Conservation (phyloP, 2,113 vertebrate species). For the Hiodon tergisus region DNA sequence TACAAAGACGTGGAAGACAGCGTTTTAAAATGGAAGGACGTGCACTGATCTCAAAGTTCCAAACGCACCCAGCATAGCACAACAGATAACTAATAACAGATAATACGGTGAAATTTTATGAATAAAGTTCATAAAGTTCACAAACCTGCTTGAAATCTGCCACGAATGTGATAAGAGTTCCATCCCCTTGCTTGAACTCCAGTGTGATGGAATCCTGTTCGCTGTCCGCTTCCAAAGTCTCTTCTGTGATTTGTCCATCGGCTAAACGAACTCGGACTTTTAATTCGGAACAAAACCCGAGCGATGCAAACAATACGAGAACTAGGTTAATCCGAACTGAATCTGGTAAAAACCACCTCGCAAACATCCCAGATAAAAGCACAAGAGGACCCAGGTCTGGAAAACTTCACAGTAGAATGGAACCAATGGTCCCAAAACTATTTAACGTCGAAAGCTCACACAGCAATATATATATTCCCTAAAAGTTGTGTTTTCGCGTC, state of each 20-base stretch:
- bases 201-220: constrained; percentile 77
- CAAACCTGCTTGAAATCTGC: constrained; percentile 90
- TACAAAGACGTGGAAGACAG: too few species aligned
- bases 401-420: background rate
- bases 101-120: background rate
- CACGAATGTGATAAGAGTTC: constrained; percentile 80
- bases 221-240: constrained; percentile 85
- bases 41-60: too few species aligned
- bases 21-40: too few species aligned
- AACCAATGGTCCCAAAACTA: constrained; percentile 1
- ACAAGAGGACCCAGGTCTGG: constrained; percentile 28
- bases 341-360: constrained; percentile 44
- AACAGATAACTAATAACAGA: background rate
- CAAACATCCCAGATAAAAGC: constrained; percentile 56
- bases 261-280: constrained; percentile 80
- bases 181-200: constrained; percentile 83
- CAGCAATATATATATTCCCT: background rate
- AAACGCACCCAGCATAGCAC: too few species aligned
- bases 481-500: background rate
- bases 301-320: constrained; percentile 41
- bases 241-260: constrained; percentile 83
- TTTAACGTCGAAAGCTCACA: background rate
- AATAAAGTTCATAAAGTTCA: background rate
- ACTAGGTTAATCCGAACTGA: constrained; percentile 42
- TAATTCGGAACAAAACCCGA: constrained; percentile 66